Evolutionary conservation across 1,140 invertebrate species (phyloP).

Genomic region (Lucilia cuprina): DNA sequence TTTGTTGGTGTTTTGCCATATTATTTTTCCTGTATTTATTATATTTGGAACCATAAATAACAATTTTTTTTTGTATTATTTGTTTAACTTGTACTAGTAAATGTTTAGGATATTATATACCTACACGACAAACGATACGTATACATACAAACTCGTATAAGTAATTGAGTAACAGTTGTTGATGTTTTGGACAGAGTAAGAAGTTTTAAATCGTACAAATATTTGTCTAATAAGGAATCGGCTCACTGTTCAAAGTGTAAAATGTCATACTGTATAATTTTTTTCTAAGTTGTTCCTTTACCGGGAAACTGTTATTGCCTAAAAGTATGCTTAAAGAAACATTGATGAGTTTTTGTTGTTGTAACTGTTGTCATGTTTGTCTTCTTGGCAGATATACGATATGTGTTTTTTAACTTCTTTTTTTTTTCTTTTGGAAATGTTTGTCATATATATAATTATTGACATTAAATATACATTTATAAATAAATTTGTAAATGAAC

Average conservation of each 20-base stretch:
- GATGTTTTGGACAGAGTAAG: too few relatives aligned
- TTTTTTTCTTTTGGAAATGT: neutral
- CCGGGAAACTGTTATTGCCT: neutral
- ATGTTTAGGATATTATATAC: too few relatives aligned
- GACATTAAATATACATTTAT: neutral
- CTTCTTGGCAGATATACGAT: neutral
- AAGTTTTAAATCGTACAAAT: too few relatives aligned
- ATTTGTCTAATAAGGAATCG: too few relatives aligned
- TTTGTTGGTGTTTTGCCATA: neutral
- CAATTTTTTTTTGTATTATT: neutral
- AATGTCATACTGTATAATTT: too few relatives aligned
- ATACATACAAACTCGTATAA: too few relatives aligned
- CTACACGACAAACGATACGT: too few relatives aligned
- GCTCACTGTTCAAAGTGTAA: too few relatives aligned
- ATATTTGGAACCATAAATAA: neutral
- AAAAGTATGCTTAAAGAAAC: neutral
- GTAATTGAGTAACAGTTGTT: too few relatives aligned
- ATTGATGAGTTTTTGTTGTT: neutral
- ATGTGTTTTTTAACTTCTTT: neutral
- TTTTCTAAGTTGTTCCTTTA: neutral
- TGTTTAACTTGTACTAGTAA: neutral
- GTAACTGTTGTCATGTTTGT: neutral
- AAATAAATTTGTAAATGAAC: neutral
- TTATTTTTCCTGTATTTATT: neutral
- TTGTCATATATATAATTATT: conserved; percentile 4